Evolutionary conservation across 2,797 vertebrate species (phyloP).

Genomic region (Parambassis ranga): DNA sequence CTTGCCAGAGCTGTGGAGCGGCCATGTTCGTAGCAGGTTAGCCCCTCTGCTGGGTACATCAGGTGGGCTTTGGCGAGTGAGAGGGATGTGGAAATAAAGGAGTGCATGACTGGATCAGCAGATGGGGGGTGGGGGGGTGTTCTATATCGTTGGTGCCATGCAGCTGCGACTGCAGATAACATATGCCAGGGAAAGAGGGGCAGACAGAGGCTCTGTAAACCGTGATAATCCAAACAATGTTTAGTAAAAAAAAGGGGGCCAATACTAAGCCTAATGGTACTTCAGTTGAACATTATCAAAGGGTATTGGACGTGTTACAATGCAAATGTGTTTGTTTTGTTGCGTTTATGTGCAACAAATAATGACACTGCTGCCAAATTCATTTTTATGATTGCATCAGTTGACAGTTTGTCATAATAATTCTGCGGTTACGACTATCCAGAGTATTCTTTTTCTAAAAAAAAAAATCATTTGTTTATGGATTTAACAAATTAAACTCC

Average conservation of each 20-base stretch:
- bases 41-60: conserved; percentile 56
- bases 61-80: conserved; percentile 66
- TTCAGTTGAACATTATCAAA: conserved; percentile 56
- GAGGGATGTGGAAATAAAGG: conserved; percentile 63
- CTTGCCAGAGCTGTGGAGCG: conserved; percentile 56
- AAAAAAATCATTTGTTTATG: conserved; percentile 21
- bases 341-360: conserved; percentile 19
- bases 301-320: conserved; percentile 55
- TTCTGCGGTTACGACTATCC: conserved; percentile 13
- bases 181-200: conserved; percentile 64
- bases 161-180: conserved; percentile 74
- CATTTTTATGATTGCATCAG: conserved; percentile 26
- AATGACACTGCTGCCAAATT: conserved; percentile 22
- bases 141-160: conserved; percentile 67
- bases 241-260: conserved; percentile 57
- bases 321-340: conserved; percentile 54
- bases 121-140: conserved; percentile 52
- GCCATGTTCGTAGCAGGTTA: conserved; percentile 67
- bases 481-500: conserved; percentile 19
- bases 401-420: conserved; percentile 25
- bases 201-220: conserved; percentile 63
- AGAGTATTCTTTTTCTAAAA: neutral
- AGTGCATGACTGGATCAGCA: conserved; percentile 67
- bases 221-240: conserved; percentile 65
- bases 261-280: conserved; percentile 57